Conservation (phyloP, 2,888 invertebrate genomes). For the Camponotus fellah region DNA sequence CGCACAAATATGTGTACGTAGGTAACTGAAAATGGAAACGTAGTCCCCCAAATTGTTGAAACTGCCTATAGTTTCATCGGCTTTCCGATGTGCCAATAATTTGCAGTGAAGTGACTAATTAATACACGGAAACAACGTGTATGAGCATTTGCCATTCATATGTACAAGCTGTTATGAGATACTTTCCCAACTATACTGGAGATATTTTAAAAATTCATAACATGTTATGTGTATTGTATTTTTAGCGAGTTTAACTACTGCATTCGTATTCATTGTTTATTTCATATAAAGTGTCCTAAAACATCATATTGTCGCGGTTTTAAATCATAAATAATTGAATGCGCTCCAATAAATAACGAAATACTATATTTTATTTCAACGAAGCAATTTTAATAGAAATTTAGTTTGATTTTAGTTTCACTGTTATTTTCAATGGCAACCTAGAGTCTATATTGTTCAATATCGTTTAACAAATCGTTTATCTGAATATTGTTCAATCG, state of each 20-base stretch:
- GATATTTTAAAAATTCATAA: constrained; percentile 26
- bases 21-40: constrained; percentile 46
- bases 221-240: background rate
- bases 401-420: constrained; percentile 6
- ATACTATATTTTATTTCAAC: background rate
- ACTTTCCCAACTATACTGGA: background rate
- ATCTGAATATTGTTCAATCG: constrained; percentile 42
- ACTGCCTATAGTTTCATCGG: constrained; percentile 51
- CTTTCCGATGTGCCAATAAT: constrained; percentile 50
- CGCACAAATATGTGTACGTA: background rate
- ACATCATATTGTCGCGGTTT: background rate
- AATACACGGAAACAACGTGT: constrained; percentile 20
- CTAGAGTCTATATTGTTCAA: too few species aligned
- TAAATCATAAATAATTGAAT: too few species aligned
- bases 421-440: constrained; percentile 26
- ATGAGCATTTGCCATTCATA: constrained; percentile 14
- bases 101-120: constrained; percentile 48
- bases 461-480: constrained; percentile 16
- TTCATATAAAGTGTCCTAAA: background rate
- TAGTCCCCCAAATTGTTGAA: constrained; percentile 37
- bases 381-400: constrained; percentile 28
- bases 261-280: background rate
- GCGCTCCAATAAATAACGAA: background rate
- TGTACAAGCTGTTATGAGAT: constrained; percentile 9
- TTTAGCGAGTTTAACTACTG: constrained; percentile 1